A percentile compares a stretch with the other conserved stretches of the same genome.
Evolutionary conservation across 2,888 invertebrate species (phyloP).

Genomic region (Leptarthrus brevirostris): DNA sequence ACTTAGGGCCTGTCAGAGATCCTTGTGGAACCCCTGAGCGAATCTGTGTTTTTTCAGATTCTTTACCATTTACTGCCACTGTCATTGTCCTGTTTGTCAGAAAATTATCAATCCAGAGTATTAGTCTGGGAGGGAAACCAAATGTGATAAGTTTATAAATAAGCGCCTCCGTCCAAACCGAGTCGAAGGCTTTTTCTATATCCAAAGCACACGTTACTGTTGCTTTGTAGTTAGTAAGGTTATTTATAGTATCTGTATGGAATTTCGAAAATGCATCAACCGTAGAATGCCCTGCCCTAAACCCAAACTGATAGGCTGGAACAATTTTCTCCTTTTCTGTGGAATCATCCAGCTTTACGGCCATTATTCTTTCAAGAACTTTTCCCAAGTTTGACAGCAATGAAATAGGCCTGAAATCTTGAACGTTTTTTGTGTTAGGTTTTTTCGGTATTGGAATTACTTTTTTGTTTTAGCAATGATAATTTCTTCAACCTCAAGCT

Average conservation of each 20-base stretch:
- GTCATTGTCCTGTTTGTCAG: neutral
- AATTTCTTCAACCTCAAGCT: neutral
- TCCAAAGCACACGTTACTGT: too few species aligned
- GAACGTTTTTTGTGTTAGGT: neutral
- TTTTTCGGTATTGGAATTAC: neutral
- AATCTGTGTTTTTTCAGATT: neutral
- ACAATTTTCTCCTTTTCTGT: neutral
- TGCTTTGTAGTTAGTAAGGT: too few species aligned
- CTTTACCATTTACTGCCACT: neutral
- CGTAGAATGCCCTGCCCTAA: neutral
- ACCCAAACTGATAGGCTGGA: neutral
- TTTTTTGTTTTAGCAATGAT: neutral
- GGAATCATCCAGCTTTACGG: neutral
- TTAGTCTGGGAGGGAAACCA: neutral
- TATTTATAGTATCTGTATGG: neutral
- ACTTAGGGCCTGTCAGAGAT: slow-evolving; percentile 15
- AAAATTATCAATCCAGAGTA: neutral
- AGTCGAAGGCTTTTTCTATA: neutral
- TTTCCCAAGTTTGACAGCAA: slow-evolving; percentile 9
- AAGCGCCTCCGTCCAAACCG: neutral
- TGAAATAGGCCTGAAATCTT: slow-evolving; percentile 9
- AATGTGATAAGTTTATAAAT: neutral
- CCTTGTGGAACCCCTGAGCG: slow-evolving; percentile 16
- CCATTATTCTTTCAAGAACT: neutral
- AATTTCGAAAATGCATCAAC: neutral